Percentiles rank a stretch among this genome's conserved stretches.
Conservation (phyloP, 2,888 invertebrate species). For the Sminthurides aquaticus region DNA sequence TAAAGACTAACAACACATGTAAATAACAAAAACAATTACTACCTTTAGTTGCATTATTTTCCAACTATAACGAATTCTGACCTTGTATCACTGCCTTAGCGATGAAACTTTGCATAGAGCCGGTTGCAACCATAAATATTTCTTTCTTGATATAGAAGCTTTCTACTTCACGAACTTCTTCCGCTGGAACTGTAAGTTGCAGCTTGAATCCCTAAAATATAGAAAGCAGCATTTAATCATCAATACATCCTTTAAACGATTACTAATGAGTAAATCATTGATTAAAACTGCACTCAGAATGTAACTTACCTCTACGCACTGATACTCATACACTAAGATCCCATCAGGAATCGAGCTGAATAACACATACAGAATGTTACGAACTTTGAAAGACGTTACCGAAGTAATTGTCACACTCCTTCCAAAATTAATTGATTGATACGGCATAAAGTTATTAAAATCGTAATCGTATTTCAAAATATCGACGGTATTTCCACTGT, state of each 20-base stretch:
- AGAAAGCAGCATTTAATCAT: neutral
- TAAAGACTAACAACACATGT: neutral
- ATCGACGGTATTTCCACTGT: conserved; percentile 28
- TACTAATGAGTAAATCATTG: too few species aligned
- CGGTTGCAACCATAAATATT: neutral
- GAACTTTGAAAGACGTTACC: conserved; percentile 17
- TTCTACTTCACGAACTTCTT: neutral
- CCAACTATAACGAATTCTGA: neutral
- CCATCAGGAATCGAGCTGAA: conserved; percentile 28
- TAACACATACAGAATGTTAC: conserved; percentile 24
- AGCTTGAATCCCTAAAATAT: neutral
- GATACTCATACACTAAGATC: conserved; percentile 31
- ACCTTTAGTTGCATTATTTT: neutral
- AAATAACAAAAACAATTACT: neutral
- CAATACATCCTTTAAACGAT: neutral
- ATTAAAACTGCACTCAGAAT: too few species aligned
- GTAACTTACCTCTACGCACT: conserved; percentile 31
- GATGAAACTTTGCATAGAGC: neutral
- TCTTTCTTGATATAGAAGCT: neutral
- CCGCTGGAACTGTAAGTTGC: neutral
- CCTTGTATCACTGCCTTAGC: neutral
- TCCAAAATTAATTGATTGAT: conserved; percentile 26
- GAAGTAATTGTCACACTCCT: conserved; percentile 18
- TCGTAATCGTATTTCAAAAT: conserved; percentile 27
- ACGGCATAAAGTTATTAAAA: conserved; percentile 23